A percentile compares a stretch with the other conserved stretches of the same genome.
phyloP scores from a whole-genome alignment of 2,113 vertebrate genomes.

The Forbesichthys papilliferus region DNA sequence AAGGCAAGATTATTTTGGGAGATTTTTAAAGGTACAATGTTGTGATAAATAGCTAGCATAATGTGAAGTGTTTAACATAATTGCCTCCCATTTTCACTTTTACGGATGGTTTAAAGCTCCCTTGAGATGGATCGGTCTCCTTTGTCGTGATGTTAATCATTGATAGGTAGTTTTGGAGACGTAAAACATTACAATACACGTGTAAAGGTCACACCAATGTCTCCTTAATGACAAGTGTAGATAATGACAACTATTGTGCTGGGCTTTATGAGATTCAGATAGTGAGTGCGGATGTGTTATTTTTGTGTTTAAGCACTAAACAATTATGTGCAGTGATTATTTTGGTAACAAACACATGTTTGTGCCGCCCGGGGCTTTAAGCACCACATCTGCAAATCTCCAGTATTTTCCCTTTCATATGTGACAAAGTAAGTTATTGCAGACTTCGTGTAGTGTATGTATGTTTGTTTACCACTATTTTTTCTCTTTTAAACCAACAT shows the following conservation, averaged over 20 bases:
- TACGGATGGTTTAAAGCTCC: slow-evolving; percentile 71
- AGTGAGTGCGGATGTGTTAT: slow-evolving; percentile 43
- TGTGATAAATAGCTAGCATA: slow-evolving; percentile 71
- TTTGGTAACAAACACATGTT: slow-evolving; percentile 54
- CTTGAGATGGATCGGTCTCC: slow-evolving; percentile 44
- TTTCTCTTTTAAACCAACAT: slow-evolving; percentile 43
- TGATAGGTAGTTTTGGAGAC: slow-evolving; percentile 60
- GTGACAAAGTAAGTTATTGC: slow-evolving; percentile 26
- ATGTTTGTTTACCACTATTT: slow-evolving; percentile 34
- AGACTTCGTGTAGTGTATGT: slow-evolving; percentile 23
- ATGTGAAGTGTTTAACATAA: slow-evolving; percentile 68
- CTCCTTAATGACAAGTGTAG: slow-evolving; percentile 43
- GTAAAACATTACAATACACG: slow-evolving; percentile 64
- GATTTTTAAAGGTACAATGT: slow-evolving; percentile 67
- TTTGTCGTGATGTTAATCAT: slow-evolving; percentile 73
- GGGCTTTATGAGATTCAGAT: slow-evolving; percentile 22
- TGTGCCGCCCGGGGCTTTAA: slow-evolving; percentile 43
- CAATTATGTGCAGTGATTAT: slow-evolving; percentile 51
- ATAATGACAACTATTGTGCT: slow-evolving; percentile 30
- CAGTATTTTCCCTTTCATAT: slow-evolving; percentile 31
- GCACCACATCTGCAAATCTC: slow-evolving; percentile 30
- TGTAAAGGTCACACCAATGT: slow-evolving; percentile 56
- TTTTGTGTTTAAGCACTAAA: slow-evolving; percentile 41
- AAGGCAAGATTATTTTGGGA: slow-evolving; percentile 71
- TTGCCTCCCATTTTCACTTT: slow-evolving; percentile 73